Evolutionary conservation across 2,888 invertebrate genomes (phyloP).

Genomic region (Torymus texanus): DNA sequence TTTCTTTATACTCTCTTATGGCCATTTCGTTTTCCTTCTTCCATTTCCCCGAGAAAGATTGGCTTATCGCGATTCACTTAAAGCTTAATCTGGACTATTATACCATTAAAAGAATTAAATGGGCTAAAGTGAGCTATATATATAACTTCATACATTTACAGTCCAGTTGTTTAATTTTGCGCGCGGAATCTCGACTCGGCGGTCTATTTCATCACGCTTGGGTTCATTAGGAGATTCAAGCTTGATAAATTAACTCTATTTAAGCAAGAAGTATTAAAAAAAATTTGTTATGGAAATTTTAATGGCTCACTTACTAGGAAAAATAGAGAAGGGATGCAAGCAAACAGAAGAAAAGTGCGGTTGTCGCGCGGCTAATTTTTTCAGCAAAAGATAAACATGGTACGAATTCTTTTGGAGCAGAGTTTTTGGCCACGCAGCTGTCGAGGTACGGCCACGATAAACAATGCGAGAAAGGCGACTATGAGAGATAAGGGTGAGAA

Average conservation of each 20-base stretch:
- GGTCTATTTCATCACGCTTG: too few species aligned
- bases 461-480: slow-evolving; percentile 2
- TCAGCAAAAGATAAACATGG: too few species aligned
- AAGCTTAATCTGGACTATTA: slow-evolving; percentile 31
- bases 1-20: slow-evolving; percentile 2
- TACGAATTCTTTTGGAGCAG: neutral
- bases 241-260: too few species aligned
- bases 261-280: too few species aligned
- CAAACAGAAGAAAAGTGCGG: too few species aligned
- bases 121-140: slow-evolving; percentile 16
- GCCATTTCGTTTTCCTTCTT: slow-evolving; percentile 18
- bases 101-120: slow-evolving; percentile 36
- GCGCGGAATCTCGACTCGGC: too few species aligned
- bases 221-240: too few species aligned
- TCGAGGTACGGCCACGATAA: neutral
- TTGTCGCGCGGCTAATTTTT: too few species aligned
- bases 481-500: neutral
- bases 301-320: too few species aligned
- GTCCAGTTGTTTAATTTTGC: neutral
- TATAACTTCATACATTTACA: slow-evolving; percentile 4
- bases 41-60: slow-evolving; percentile 37
- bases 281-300: too few species aligned
- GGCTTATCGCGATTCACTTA: slow-evolving; percentile 51
- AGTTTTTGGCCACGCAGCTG: neutral
- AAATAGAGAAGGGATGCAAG: too few species aligned